Evolutionary conservation across 2,113 vertebrate species (phyloP).

Genomic region (Felis catus): F.catus_Fca126_mat1.0 CM031412.1:147860001-147860500

Average conservation of each 20-base stretch:
- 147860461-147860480: not conserved
- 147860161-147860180: not conserved
- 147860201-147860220: not conserved
- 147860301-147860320: rapidly evolving
- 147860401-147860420: not conserved
- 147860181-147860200: not conserved
- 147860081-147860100: not conserved
- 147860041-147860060: not conserved
- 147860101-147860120: not conserved
- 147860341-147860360: not conserved
- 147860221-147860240: not conserved
- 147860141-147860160: not conserved
- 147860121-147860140: not conserved
- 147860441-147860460: not conserved
- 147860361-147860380: not conserved
- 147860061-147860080: not conserved
- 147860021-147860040: not conserved
- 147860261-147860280: not conserved
- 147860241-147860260: not conserved
- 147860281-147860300: not conserved
- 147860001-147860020: not conserved
- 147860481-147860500: not conserved
- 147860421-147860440: not conserved
- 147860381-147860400: not conserved
- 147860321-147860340: not conserved